These are phyloP conservation scores for Drosophila mimica DNA, from an alignment of 2,888 invertebrate genomes.

Conservation along the genomic window DNA sequence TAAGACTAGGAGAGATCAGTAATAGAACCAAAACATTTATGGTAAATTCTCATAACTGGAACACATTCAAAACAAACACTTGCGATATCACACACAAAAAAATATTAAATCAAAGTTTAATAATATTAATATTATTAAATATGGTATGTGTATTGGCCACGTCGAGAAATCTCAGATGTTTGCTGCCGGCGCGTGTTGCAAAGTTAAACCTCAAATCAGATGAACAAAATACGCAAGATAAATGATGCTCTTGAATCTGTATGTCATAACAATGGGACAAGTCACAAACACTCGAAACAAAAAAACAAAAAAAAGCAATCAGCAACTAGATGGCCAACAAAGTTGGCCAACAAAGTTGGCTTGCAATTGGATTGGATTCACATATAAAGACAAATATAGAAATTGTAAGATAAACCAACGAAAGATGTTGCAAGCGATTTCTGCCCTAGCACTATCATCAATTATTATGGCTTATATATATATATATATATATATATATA, in stretches of 20 bases:
- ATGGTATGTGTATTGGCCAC: not conserved
- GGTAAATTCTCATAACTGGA: not conserved
- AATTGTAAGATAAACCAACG: not conserved
- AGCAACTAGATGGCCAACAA: conserved; percentile 18
- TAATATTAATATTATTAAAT: not conserved
- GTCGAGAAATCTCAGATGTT: not conserved
- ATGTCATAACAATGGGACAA: not conserved
- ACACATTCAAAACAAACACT: conserved; percentile 1
- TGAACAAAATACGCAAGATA: not conserved
- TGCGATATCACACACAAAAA: not conserved
- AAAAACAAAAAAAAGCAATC: not conserved
- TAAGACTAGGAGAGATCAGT: not conserved
- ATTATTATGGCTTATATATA: not conserved
- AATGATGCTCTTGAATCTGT: not conserved
- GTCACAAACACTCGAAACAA: not conserved
- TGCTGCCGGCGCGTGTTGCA: conserved; percentile 16
- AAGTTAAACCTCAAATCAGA: not conserved
- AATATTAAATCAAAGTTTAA: not conserved
- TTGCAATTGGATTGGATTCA: conserved; percentile 6
- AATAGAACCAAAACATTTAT: not conserved
- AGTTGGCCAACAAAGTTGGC: conserved; percentile 13
- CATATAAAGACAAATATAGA: not conserved
- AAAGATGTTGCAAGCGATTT: not conserved
- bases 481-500: not conserved
- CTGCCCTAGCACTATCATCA: not conserved